These are phyloP conservation scores for Ormia ochracea DNA, from an alignment of 2,888 invertebrate genomes.

Conservation along the genomic window DNA sequence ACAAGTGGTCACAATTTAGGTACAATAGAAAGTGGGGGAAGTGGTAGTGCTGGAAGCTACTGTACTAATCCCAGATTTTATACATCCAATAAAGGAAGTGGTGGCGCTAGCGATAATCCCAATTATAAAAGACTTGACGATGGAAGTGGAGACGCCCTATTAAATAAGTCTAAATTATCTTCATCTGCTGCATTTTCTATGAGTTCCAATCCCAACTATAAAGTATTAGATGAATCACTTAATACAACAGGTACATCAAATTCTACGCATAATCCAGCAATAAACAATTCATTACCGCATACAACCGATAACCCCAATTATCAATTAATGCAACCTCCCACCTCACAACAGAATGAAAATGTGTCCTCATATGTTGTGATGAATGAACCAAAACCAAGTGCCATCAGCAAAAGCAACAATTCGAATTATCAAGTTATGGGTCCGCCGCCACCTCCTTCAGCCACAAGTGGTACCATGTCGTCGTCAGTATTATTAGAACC, in stretches of 20 bases:
- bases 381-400: slow-evolving; percentile 65
- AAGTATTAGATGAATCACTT: slow-evolving; percentile 67
- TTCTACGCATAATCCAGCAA: slow-evolving; percentile 49
- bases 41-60: slow-evolving; percentile 72
- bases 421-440: slow-evolving; percentile 69
- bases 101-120: slow-evolving; percentile 70
- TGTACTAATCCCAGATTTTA: slow-evolving; percentile 69
- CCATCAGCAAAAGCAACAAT: slow-evolving; percentile 64
- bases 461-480: slow-evolving; percentile 7
- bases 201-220: slow-evolving; percentile 66
- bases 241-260: slow-evolving; percentile 59
- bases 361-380: slow-evolving; percentile 67
- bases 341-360: slow-evolving; percentile 20
- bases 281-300: slow-evolving; percentile 4
- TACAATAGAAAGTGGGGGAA: slow-evolving; percentile 67
- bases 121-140: slow-evolving; percentile 72
- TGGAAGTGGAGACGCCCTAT: slow-evolving; percentile 32
- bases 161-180: slow-evolving; percentile 33
- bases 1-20: slow-evolving; percentile 64
- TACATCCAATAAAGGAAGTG: slow-evolving; percentile 63
- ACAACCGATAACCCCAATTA: slow-evolving; percentile 71
- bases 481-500: slow-evolving; percentile 49
- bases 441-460: slow-evolving; percentile 35
- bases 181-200: slow-evolving; percentile 43
- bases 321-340: slow-evolving; percentile 67